These are phyloP conservation scores for Monarcha castaneiventris DNA, from an alignment of 2,113 vertebrate species.

Conservation along the genomic window DNA sequence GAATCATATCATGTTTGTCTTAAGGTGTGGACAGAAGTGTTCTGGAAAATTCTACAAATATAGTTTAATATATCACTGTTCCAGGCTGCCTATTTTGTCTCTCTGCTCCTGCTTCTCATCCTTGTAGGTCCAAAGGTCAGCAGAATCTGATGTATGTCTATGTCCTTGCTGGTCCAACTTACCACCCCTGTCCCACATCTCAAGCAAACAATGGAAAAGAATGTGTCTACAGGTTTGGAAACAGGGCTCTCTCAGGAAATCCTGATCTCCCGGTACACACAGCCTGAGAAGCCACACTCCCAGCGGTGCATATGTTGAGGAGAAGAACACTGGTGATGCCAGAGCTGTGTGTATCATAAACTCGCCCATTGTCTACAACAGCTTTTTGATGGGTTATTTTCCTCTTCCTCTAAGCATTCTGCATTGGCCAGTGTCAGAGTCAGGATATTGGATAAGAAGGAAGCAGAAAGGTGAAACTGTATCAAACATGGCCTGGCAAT, in stretches of 20 bases:
- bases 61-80: background rate
- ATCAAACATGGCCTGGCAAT: background rate
- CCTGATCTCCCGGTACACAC: rapidly evolving
- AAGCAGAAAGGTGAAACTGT: background rate
- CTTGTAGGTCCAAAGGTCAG: background rate
- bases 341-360: background rate
- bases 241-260: background rate
- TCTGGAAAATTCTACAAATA: background rate
- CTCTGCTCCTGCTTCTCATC: background rate
- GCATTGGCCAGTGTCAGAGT: background rate
- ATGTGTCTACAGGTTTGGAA: background rate
- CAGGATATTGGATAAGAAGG: background rate
- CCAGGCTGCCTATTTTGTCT: background rate
- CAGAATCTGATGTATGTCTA: background rate
- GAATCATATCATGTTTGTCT: background rate
- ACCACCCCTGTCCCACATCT: background rate
- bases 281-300: background rate
- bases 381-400: background rate
- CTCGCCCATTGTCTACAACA: background rate
- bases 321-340: background rate
- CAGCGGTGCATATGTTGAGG: background rate
- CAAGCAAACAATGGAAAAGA: background rate
- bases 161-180: background rate
- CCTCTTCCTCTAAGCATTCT: background rate
- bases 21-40: background rate